Evolutionary conservation across 92 coral and sea anemone genomes (phyloP), one percentile per base, ranked within the genome.

Genomic region (Micromussa lordhowensis): DNA sequence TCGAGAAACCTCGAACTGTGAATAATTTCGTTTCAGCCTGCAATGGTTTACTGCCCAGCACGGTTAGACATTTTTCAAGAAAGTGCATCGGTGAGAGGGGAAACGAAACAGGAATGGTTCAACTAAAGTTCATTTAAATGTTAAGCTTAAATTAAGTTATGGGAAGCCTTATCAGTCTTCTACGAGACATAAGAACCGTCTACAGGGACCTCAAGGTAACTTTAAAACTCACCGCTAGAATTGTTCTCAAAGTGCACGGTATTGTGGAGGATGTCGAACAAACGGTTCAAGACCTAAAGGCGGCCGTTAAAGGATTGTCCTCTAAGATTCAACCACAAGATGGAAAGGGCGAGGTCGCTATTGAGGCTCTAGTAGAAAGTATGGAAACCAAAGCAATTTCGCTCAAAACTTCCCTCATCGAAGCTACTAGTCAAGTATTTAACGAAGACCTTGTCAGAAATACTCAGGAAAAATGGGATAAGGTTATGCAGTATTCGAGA

Each of bases 201-300:
- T 88, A 88, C 73, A 89, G 80, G 77, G 94, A 92, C 48, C 88
- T 92, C 68, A 92, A 92, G 83, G 81, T 92, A 85, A 92, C 94
- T 48, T 84, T 92, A 21, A 92, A 92, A 77, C 91, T 85, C 76
- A 88, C 94, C 0, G 94, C 94, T 31, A 88, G 91, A 68, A 92
- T 92, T 75, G 94, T 92, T 13, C 88, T 92, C 29, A 92, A 92
- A 85, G 94, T 92, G 10, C 94, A 92, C 55, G 83, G 92, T 7
- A 92, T 92, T 72, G 94, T 92, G 12, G 94, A 92, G 32, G 94
- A 92, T 55, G 89, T 92, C 26, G 94, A 92, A 16, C 90, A 81
- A 21, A 89, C 94, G 1, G 89, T 92, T n/a, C 94, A 92, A 70
- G 94, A 92, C 28, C 89, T 92, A 6, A 92, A 92, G 28, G 81